Percentiles rank a stretch among this genome's conserved stretches.
Conservation (phyloP, 2,797 vertebrate genomes). For the Acrossocheilus wenchowensis region DNA sequence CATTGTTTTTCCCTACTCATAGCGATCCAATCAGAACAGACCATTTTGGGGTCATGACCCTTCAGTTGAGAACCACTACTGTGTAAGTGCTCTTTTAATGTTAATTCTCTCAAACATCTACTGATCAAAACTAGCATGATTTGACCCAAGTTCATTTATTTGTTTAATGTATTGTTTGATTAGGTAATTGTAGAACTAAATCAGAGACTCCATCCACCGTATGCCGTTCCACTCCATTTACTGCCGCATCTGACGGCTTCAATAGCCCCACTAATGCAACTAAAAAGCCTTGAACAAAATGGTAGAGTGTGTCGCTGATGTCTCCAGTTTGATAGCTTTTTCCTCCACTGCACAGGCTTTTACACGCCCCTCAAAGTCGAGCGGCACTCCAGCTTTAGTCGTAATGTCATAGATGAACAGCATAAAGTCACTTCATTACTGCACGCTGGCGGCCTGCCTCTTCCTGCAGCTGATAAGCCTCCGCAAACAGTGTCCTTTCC, state of each 20-base stretch:
- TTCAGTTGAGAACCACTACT: neutral
- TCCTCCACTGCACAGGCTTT: conserved; percentile 14
- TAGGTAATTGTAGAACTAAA: conserved; percentile 52
- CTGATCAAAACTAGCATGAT: conserved; percentile 22
- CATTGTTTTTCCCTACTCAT: neutral
- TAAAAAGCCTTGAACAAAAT: conserved; percentile 35
- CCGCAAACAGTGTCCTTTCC: neutral
- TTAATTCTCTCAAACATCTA: conserved; percentile 37
- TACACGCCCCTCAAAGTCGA: conserved; percentile 22
- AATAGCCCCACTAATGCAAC: conserved; percentile 33
- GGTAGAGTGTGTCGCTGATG: conserved; percentile 7
- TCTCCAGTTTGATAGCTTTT: conserved; percentile 45
- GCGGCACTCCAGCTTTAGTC: conserved; percentile 25
- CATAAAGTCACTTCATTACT: conserved; percentile 46
- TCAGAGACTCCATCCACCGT: conserved; percentile 32
- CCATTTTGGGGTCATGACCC: neutral
- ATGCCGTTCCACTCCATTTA: conserved; percentile 38
- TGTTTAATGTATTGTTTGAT: conserved; percentile 38
- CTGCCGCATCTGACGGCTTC: conserved; percentile 5
- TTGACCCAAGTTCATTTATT: conserved; percentile 14
- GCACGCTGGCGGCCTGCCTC: conserved; percentile 3
- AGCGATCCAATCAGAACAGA: neutral
- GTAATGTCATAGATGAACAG: conserved; percentile 2
- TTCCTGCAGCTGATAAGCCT: conserved; percentile 23
- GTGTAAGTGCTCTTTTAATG: conserved; percentile 14